These are phyloP conservation scores for Plagiodera versicolora DNA, from an alignment of 2,888 invertebrate species.

Conservation along the genomic window DNA sequence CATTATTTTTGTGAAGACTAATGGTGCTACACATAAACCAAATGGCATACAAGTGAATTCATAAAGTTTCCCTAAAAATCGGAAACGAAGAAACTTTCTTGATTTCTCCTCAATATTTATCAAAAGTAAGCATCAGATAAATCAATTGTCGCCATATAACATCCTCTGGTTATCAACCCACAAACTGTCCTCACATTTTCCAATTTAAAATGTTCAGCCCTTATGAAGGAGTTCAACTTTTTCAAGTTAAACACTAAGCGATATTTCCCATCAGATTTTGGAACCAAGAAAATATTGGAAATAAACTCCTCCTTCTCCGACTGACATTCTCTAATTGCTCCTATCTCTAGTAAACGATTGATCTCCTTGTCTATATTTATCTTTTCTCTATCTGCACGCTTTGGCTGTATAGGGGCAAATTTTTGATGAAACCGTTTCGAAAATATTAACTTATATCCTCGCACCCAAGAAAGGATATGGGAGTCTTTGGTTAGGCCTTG, in stretches of 20 bases:
- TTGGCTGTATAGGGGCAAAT: not conserved
- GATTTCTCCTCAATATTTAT: not conserved
- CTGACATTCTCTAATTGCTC: not conserved
- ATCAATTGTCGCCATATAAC: constrained; percentile 4
- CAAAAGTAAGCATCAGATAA: not conserved
- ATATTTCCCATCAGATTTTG: constrained; percentile 2
- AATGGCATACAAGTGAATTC: constrained; percentile 7
- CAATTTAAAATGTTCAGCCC: constrained; percentile 3
- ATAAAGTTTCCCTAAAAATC: not conserved
- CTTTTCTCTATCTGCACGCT: not conserved
- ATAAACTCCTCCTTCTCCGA: not conserved
- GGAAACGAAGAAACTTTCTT: constrained; percentile 4
- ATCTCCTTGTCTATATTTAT: not conserved
- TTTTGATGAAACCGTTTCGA: not conserved
- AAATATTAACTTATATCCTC: not conserved
- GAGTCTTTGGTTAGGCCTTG: not conserved
- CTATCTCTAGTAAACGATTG: not conserved
- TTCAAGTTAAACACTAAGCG: constrained; percentile 8
- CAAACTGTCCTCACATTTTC: not conserved
- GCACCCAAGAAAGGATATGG: not conserved
- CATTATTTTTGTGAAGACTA: not conserved
- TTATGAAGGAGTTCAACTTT: not conserved
- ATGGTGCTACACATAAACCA: not conserved
- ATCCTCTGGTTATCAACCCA: not conserved
- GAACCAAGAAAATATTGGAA: not conserved